Evolutionary conservation across 2,888 invertebrate species (phyloP).

Genomic region (Molorchus minor): DNA sequence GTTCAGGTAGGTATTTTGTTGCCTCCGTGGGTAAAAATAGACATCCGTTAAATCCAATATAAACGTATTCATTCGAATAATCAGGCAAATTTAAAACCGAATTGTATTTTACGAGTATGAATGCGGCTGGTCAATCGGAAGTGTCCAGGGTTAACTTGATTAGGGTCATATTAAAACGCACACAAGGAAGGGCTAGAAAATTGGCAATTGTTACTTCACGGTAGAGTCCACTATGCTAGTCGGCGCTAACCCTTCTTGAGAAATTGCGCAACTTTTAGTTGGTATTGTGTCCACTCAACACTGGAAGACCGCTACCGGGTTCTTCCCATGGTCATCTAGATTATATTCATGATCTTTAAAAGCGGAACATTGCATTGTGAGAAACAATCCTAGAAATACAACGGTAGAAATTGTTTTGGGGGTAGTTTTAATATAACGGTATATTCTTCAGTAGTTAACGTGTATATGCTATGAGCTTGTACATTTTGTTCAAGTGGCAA

Average conservation of each 20-base stretch:
- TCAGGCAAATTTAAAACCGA: conserved; percentile 17
- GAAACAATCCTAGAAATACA: conserved; percentile 6
- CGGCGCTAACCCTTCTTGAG: conserved; percentile 21
- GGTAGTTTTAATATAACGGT: background rate
- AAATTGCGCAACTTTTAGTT: conserved; percentile 15
- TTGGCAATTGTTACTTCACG: conserved; percentile 38
- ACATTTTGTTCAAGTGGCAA: too few relatives aligned
- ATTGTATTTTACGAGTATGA: conserved; percentile 21
- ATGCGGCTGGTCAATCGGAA: conserved; percentile 41
- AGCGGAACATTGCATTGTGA: conserved; percentile 18
- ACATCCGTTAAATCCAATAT: conserved; percentile 7
- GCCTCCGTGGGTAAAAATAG: background rate
- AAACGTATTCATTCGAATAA: conserved; percentile 17
- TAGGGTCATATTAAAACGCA: conserved; percentile 34
- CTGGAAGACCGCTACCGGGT: conserved; percentile 15
- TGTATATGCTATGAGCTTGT: too few relatives aligned
- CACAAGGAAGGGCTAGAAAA: conserved; percentile 38
- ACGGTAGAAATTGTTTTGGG: conserved; percentile 8
- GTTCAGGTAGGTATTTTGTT: too few relatives aligned
- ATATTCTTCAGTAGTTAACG: background rate
- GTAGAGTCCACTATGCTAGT: conserved; percentile 14
- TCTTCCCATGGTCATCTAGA: conserved; percentile 28
- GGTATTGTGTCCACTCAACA: conserved; percentile 19
- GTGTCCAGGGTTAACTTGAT: conserved; percentile 40
- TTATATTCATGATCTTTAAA: conserved; percentile 12